Evolutionary conservation across 2,797 vertebrate species (phyloP), one percentile per base, ranked within the genome.

Genomic region (Linurgus olivaceus): DNA sequence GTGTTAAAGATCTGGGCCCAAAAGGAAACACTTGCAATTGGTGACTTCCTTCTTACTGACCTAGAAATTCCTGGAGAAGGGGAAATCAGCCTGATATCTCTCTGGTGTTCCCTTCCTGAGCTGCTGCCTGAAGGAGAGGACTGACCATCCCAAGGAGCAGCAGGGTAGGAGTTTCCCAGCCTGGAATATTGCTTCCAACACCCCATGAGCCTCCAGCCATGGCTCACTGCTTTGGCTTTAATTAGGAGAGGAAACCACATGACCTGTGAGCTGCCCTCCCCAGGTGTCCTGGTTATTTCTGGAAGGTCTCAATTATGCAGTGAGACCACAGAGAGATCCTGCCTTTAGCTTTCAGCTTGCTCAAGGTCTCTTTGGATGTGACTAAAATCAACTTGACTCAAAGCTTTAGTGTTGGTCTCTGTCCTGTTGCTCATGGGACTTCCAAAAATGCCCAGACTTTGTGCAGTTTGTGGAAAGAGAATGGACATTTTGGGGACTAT

Each of bases 11-110:
- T 45, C 76, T 52, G 75, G 71, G 78, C 35, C 50, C 40, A 44
- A 85, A 92, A 83, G 55, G 87, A 91, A 91, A 91, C 73, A 78
- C 33, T 73, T 78, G 37, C 50, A 35, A 31, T 82, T 88, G 89
- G 45, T 1, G 4, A 33, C n/a, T 90, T 81, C 11, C 66, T 76
- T 77, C 62, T 79, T 58, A 23, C 25, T 90, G 86, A 86, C 65
- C 68, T 80, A 77, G 62, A 40, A 85, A 68, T 94, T 48, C 61
- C 38, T 89, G 65, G 71, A n/a, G 83, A 79, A 74, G 13, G 42
- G 26, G 33, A 73, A 83, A 50, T 23, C 54, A 44, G 58, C 50
- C 55, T 58, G 17, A 24, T 23, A n/a, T 45, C 33, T 73, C 62
- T 77, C 16, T 37, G 28, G 25, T 31, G 28, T 67, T 85, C 37